phyloP scores from a whole-genome alignment of 1,140 invertebrate genomes.

The Nomia melanderi region DNA sequence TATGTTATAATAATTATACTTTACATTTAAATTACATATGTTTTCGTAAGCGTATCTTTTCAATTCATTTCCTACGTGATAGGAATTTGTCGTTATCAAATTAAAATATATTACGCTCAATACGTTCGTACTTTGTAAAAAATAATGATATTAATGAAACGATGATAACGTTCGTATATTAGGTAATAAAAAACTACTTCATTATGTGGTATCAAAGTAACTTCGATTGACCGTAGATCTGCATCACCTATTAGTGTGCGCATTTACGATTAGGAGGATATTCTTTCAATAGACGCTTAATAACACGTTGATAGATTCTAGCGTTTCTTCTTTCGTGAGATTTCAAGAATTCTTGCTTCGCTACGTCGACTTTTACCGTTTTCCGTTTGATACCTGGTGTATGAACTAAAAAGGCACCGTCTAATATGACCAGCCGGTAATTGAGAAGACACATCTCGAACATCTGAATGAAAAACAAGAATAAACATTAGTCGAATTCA shows the following conservation, averaged over 20 bases:
- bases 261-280: conserved; percentile 81
- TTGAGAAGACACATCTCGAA: conserved; percentile 89
- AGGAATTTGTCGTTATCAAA: neutral
- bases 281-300: conserved; percentile 82
- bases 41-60: neutral
- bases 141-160: neutral
- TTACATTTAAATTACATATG: neutral
- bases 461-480: conserved; percentile 83
- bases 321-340: conserved; percentile 84
- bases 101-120: neutral
- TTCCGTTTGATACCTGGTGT: conserved; percentile 86
- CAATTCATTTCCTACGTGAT: neutral
- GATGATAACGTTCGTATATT: neutral
- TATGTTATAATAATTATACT: neutral
- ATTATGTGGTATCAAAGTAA: neutral
- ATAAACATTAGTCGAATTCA: neutral
- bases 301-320: conserved; percentile 83
- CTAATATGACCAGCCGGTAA: conserved; percentile 88
- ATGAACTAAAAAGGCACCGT: conserved; percentile 90
- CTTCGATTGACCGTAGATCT: neutral
- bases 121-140: neutral
- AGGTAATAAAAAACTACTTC: neutral
- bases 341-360: conserved; percentile 70
- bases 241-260: conserved; percentile 26
- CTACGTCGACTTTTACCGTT: conserved; percentile 66